Base-by-base conservation (phyloP, 2,888 invertebrate genomes). In the Melitaea athalia region DNA sequence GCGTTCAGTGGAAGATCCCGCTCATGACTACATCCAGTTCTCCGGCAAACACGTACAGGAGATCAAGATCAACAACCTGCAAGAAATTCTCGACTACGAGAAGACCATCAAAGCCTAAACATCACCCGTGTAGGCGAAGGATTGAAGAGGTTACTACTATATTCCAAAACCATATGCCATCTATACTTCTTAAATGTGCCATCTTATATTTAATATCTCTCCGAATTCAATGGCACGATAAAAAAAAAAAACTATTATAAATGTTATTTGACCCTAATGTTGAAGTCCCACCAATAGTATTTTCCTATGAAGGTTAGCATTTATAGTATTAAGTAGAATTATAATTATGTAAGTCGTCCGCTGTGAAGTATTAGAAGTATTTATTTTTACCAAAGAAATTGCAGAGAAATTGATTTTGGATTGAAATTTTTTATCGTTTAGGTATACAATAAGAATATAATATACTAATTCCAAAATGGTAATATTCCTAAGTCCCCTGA, bases 11-110 rank as follows among this genome's bases (percentile, higher is more conserved):
- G 87, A 86, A 64, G 86, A 83, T 6, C 88, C 92, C 0, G 90
- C 72, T 79, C 93, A 78, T 52, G 94, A 95, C 79, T 97, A 95
- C 88, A 95, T 96, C 63, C 95, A 95, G 81, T 97, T 96, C 88
- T 94, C 96, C 33, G 97, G 97, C 14, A 94, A 94, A 64, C 94
- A 94, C 77, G 94, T 97, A 69, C 93, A 95, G 77, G 95, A 97
- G 88, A 94, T 96, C 71, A 94, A 96, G 82, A 95, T 97, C 78
- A 83, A 95, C 75, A 97, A 97, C 86, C 89, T 96, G 67, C 93
- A 91, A 0, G 95, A 95, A 49, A 85, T 96, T 62, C 86, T 94
- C 67, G 84, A 89, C 61, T 93, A 85, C 77, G 94, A 94, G 81
- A 85, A 88, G 74, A 70, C 70, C 43, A 66, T 69, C 38, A 75